Evolutionary conservation across 2,888 invertebrate genomes (phyloP).

Genomic region (Limnephilus marmoratus): DNA sequence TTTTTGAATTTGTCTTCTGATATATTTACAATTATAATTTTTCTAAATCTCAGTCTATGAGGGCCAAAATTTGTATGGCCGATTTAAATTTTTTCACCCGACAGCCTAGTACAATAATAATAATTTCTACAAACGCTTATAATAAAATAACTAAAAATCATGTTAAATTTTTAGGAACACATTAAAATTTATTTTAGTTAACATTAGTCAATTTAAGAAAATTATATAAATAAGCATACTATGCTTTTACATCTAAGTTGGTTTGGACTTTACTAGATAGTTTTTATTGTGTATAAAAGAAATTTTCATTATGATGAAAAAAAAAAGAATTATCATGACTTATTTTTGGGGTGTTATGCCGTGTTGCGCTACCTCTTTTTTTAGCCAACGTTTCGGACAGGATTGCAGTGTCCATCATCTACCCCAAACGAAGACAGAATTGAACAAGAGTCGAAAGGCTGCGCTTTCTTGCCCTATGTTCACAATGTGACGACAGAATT

Average conservation of each 20-base stretch:
- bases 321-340: neutral
- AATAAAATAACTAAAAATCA: constrained; percentile 42
- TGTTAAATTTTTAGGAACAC: constrained; percentile 47
- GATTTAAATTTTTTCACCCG: constrained; percentile 10
- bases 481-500: too few species aligned
- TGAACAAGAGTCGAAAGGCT: too few species aligned
- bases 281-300: neutral
- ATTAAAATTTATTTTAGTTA: neutral
- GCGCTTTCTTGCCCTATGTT: too few species aligned
- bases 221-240: neutral
- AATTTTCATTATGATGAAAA: neutral
- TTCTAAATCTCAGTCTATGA: constrained; percentile 54
- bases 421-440: too few species aligned
- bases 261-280: neutral
- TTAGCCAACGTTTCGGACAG: too few species aligned
- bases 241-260: neutral
- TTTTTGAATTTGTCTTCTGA: constrained; percentile 28
- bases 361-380: too few species aligned
- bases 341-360: too few species aligned
- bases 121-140: constrained; percentile 4
- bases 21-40: constrained; percentile 47
- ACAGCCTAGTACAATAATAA: constrained; percentile 15
- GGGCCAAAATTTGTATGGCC: constrained; percentile 42
- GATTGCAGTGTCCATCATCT: too few species aligned
- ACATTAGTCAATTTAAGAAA: constrained; percentile 2